Percentiles rank a stretch among this genome's conserved stretches.
Conservation (phyloP, 92 coral and sea anemone genomes). For the Meandrina meandrites region DNA sequence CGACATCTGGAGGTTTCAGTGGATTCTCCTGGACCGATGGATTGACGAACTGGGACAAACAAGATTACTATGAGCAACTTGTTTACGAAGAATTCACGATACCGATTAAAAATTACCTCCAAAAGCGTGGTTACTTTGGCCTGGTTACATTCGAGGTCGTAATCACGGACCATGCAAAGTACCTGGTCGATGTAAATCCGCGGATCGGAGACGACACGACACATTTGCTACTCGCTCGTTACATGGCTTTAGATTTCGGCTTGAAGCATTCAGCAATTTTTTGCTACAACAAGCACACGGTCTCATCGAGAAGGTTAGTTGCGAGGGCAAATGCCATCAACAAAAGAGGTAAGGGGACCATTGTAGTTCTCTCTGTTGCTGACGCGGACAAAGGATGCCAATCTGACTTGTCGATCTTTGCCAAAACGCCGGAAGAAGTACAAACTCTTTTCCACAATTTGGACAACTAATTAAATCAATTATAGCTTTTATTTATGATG, state of each 20-base stretch:
- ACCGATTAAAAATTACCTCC: slow-evolving; percentile 60
- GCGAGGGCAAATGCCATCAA: slow-evolving; percentile 53
- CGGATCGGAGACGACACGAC: slow-evolving; percentile 47
- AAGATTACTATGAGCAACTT: slow-evolving; percentile 45
- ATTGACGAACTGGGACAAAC: slow-evolving; percentile 63
- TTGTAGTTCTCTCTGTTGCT: slow-evolving; percentile 34
- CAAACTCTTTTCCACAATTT: slow-evolving; percentile 27
- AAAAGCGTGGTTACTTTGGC: slow-evolving; percentile 66
- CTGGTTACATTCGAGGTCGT: slow-evolving; percentile 61
- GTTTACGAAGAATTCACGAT: slow-evolving; percentile 52
- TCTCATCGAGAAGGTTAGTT: slow-evolving; percentile 29
- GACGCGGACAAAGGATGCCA: slow-evolving; percentile 37
- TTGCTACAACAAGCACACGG: slow-evolving; percentile 13
- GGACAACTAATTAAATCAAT: neutral
- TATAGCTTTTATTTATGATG: neutral
- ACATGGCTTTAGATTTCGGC: slow-evolving; percentile 54
- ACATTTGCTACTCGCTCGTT: slow-evolving; percentile 45
- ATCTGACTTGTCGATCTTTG: slow-evolving; percentile 45
- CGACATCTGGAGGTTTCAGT: slow-evolving; percentile 38
- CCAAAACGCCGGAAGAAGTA: slow-evolving; percentile 31
- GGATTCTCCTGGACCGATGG: slow-evolving; percentile 51
- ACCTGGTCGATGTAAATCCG: slow-evolving; percentile 52
- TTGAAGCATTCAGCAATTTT: slow-evolving; percentile 42
- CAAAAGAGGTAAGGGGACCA: slow-evolving; percentile 7
- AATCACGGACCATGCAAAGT: slow-evolving; percentile 49